Percentiles rank a stretch among this genome's conserved stretches.
Conservation (phyloP, 2,113 vertebrate genomes). For the Neogale vison region DNA sequence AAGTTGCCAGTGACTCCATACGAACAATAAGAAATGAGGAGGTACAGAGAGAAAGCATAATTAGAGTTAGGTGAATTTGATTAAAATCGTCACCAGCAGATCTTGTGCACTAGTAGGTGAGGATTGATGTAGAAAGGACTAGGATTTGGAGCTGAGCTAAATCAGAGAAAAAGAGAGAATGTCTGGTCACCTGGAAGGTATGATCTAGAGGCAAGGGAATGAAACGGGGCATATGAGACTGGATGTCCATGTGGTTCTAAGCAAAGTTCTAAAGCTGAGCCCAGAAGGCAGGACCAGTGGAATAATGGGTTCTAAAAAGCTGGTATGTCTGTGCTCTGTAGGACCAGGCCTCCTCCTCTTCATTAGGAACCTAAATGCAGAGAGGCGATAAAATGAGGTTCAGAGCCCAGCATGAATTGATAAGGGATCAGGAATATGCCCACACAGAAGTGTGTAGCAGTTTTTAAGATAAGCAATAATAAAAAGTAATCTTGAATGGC, state of each 20-base stretch:
- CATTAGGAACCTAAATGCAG: neutral
- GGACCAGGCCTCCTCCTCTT: neutral
- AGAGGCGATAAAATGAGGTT: neutral
- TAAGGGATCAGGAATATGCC: neutral
- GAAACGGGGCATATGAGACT: neutral
- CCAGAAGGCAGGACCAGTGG: neutral
- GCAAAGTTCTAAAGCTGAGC: neutral
- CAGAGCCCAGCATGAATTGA: neutral
- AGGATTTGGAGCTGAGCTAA: neutral
- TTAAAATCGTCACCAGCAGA: neutral
- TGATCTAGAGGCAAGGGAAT: neutral
- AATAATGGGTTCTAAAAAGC: neutral
- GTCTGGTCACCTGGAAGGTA: neutral
- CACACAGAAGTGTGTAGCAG: neutral
- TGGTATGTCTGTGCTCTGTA: neutral
- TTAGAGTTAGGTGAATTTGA: neutral
- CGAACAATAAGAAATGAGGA: neutral
- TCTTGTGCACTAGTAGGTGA: neutral
- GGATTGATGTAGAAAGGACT: neutral
- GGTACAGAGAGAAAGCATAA: neutral
- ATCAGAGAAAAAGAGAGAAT: neutral
- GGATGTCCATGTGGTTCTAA: neutral
- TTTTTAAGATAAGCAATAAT: neutral
- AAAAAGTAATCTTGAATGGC: neutral
- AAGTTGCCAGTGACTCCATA: neutral